A percentile compares a stretch with the other conserved stretches of the same genome.
These are phyloP conservation scores for Phataginus tetradactyla DNA, from an alignment of 2,797 vertebrate genomes.

Conservation along the genomic window DNA sequence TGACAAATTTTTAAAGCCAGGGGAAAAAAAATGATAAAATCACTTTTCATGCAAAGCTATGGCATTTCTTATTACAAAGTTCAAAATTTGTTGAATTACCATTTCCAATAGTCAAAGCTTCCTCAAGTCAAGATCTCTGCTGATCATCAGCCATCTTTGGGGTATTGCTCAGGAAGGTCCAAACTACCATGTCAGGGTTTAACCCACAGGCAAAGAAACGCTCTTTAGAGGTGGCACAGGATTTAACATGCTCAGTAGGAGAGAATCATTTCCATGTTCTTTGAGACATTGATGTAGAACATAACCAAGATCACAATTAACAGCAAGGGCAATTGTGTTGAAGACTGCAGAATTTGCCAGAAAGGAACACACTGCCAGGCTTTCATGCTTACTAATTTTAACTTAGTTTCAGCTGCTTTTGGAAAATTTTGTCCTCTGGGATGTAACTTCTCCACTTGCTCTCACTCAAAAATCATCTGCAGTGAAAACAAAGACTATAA, in stretches of 20 bases:
- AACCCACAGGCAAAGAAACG: background rate
- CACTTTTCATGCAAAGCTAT: background rate
- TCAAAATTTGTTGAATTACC: background rate
- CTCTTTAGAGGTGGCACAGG: background rate
- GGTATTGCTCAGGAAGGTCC: background rate
- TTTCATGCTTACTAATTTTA: constrained; percentile 42
- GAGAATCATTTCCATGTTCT: background rate
- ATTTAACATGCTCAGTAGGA: background rate
- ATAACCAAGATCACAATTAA: constrained; percentile 37
- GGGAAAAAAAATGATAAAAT: background rate
- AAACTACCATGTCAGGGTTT: background rate
- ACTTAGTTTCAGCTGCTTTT: constrained; percentile 39
- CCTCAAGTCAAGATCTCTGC: background rate
- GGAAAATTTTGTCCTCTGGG: constrained; percentile 51
- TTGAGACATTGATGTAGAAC: background rate
- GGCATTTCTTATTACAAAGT: background rate
- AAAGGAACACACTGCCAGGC: constrained; percentile 37
- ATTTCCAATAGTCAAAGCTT: background rate
- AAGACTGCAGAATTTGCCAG: constrained; percentile 44
- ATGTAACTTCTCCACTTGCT: constrained; percentile 33
- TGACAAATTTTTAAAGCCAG: constrained; percentile 1
- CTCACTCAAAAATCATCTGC: constrained; percentile 36
- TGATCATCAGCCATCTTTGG: background rate
- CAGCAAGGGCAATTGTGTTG: constrained; percentile 3
- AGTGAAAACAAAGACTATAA: constrained; percentile 47